A percentile compares a stretch with the other conserved stretches of the same genome.
Evolutionary conservation across 2,113 vertebrate species (phyloP).

Genomic region (Pedionomus torquatus): DNA sequence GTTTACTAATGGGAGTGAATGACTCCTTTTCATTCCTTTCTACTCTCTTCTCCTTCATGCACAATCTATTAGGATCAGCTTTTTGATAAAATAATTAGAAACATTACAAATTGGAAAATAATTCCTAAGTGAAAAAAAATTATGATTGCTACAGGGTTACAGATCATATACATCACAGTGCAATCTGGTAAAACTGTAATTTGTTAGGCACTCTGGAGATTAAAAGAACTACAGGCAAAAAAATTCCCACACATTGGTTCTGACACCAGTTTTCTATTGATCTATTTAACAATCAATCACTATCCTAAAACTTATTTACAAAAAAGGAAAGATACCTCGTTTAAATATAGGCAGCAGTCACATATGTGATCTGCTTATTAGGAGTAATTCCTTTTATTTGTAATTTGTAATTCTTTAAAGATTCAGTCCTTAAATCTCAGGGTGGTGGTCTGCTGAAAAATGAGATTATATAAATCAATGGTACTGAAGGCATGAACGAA

Average conservation of each 20-base stretch:
- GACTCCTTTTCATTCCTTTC: not conserved
- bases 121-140: not conserved
- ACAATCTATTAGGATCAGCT: not conserved
- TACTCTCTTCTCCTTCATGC: not conserved
- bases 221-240: not conserved
- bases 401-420: not conserved
- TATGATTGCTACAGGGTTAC: not conserved
- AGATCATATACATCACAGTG: not conserved
- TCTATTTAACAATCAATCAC: not conserved
- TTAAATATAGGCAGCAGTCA: not conserved
- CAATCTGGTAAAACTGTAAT: not conserved
- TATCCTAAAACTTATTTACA: not conserved
- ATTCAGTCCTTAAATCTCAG: not conserved
- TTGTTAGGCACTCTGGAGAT: not conserved
- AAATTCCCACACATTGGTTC: not conserved
- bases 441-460: not conserved
- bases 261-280: not conserved
- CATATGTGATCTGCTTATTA: not conserved
- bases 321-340: not conserved
- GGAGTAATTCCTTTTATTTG: not conserved
- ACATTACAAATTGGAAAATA: not conserved
- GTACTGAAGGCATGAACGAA: not conserved
- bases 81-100: not conserved
- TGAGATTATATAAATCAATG: not conserved
- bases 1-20: not conserved